Conservation (phyloP, 2,113 vertebrate genomes). For the Egretta garzetta region DNA sequence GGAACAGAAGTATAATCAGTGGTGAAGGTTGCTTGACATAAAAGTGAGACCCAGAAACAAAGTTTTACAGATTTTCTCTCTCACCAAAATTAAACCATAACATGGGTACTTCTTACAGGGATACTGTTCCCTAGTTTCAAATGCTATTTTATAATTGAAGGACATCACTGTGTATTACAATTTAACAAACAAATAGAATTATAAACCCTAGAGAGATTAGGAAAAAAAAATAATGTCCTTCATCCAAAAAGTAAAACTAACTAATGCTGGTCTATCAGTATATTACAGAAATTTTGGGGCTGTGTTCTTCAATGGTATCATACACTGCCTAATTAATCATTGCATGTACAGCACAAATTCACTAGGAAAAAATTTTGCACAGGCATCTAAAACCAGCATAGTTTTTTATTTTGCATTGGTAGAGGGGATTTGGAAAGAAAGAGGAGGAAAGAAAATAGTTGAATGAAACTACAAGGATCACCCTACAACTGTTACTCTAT, state of each 20-base stretch:
- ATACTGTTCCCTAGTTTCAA: neutral
- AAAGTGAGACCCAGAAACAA: neutral
- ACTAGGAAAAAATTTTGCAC: neutral
- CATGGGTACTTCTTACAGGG: neutral
- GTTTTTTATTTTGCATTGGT: neutral
- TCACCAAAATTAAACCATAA: neutral
- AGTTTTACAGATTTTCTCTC: neutral
- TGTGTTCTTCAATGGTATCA: conserved; percentile 44
- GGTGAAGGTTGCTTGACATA: neutral
- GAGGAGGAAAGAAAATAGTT: neutral
- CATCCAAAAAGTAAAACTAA: conserved; percentile 65
- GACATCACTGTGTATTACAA: neutral
- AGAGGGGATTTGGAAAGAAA: neutral
- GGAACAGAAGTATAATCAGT: neutral
- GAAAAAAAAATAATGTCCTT: conserved; percentile 45
- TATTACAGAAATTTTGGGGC: conserved; percentile 38
- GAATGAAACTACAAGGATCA: neutral
- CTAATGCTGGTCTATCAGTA: conserved; percentile 37
- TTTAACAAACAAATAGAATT: conserved; percentile 59
- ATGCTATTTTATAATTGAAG: conserved; percentile 3
- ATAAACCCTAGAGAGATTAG: conserved; percentile 44
- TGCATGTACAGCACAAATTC: neutral
- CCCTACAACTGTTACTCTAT: neutral
- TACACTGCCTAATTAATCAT: conserved; percentile 51
- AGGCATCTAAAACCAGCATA: neutral